phyloP scores from a whole-genome alignment of 23 tunicate genomes.

The Ascidia mentula region DNA sequence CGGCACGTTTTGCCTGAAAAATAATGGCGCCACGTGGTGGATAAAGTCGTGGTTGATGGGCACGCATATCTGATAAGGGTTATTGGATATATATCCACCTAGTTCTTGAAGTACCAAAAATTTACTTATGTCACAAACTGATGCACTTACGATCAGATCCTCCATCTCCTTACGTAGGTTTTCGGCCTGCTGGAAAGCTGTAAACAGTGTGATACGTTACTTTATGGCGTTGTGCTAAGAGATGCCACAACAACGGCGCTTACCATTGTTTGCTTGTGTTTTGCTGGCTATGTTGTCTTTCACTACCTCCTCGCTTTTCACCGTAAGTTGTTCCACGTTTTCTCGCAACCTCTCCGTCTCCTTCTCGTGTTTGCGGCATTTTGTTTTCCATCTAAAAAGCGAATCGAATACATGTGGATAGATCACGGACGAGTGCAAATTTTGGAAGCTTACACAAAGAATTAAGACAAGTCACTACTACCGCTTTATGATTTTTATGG shows the following conservation, averaged over 20 bases:
- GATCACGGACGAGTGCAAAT: too few species aligned
- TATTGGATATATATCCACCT: too few species aligned
- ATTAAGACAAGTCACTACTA: too few species aligned
- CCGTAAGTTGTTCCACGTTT: constrained; percentile 57
- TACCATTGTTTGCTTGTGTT: constrained; percentile 81
- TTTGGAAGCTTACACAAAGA: too few species aligned
- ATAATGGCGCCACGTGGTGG: neutral
- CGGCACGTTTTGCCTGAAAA: constrained; percentile 59
- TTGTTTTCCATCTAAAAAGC: constrained; percentile 91
- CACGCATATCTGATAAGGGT: neutral
- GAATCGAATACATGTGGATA: too few species aligned
- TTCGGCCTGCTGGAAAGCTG: constrained; percentile 80
- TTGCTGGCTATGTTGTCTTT: constrained; percentile 63
- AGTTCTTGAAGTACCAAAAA: too few species aligned
- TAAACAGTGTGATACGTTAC: neutral
- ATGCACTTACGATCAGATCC: constrained; percentile 72
- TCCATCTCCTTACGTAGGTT: constrained; percentile 76
- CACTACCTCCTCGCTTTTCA: constrained; percentile 69
- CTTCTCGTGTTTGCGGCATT: constrained; percentile 91
- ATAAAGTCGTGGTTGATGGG: neutral
- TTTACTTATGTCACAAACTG: too few species aligned
- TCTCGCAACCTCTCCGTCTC: constrained; percentile 75
- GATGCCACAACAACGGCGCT: neutral
- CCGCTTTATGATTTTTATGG: too few species aligned
- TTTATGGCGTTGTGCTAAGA: neutral